A percentile compares a stretch with the other conserved stretches of the same genome.
Conservation (phyloP, 2,113 vertebrate genomes). For the Leptobrachium ailaonicum region DNA sequence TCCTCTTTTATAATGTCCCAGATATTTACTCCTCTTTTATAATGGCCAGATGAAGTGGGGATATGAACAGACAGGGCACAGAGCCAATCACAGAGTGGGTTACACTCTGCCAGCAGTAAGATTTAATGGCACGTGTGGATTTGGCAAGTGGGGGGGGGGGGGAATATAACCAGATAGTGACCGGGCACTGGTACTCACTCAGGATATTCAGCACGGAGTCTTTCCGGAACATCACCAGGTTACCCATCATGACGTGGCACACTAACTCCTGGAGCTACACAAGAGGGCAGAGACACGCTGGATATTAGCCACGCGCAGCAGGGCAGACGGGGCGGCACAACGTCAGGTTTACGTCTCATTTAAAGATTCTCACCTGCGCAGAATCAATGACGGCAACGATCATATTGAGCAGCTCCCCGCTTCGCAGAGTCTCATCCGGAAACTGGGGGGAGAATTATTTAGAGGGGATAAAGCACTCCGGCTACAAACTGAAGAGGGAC, state of each 20-base stretch:
- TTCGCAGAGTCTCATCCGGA: slow-evolving; percentile 90
- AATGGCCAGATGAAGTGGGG: no score
- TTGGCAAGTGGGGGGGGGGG: not conserved
- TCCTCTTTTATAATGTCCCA: no score
- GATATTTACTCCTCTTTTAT: no score
- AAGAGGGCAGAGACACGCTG: not conserved
- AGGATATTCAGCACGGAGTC: slow-evolving; percentile 95
- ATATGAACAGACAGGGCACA: no score
- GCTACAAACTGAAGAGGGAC: no score
- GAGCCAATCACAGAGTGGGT: no score
- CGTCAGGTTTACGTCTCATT: not conserved
- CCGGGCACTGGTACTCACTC: slow-evolving; percentile 72
- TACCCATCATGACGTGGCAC: slow-evolving; percentile 98
- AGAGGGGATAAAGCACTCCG: no score
- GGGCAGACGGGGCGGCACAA: not conserved
- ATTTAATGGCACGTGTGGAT: no score
- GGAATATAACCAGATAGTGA: not conserved
- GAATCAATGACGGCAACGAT: slow-evolving; percentile 96
- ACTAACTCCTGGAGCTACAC: slow-evolving; percentile 91
- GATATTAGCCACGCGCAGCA: no score
- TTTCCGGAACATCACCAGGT: slow-evolving; percentile 95
- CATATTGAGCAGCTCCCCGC: slow-evolving; percentile 95
- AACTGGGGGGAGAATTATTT: slow-evolving; percentile 73
- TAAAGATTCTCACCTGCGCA: slow-evolving; percentile 64
- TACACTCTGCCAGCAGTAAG: no score